Evolutionary conservation across 2,888 invertebrate genomes (phyloP).

Genomic region (Morpho helenor): DNA sequence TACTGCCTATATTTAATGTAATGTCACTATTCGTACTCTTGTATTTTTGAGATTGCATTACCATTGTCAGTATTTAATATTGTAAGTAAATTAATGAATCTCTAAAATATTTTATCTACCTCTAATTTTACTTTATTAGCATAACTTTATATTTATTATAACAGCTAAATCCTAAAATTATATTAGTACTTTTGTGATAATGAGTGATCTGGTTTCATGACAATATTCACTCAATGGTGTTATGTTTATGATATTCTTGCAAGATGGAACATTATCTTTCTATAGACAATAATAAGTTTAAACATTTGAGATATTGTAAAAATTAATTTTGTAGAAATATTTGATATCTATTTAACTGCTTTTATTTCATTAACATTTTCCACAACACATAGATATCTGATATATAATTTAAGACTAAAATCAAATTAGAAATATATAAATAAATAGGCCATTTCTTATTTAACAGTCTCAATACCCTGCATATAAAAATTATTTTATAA

Average conservation of each 20-base stretch:
- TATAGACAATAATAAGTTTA: not conserved
- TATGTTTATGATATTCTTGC: conserved; percentile 12
- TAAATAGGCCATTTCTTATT: too few species aligned
- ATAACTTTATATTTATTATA: conserved; percentile 58
- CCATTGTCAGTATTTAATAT: conserved; percentile 72
- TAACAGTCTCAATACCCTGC: too few species aligned
- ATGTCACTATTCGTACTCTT: conserved; percentile 19
- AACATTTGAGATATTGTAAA: too few species aligned
- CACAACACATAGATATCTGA: too few species aligned
- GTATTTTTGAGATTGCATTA: conserved; percentile 44
- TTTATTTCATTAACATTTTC: too few species aligned
- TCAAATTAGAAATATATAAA: too few species aligned
- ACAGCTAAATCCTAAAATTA: conserved; percentile 51
- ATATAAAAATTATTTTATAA: not conserved
- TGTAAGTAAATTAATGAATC: conserved; percentile 65
- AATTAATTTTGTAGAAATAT: too few species aligned
- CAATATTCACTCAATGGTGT: conserved; percentile 20
- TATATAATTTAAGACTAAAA: too few species aligned
- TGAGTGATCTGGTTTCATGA: conserved; percentile 34
- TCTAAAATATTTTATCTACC: conserved; percentile 72
- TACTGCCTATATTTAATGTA: conserved; percentile 16
- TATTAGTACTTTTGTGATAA: conserved; percentile 66
- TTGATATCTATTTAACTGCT: too few species aligned
- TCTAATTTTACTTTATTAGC: conserved; percentile 66
- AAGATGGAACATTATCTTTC: conserved; percentile 18